Evolutionary conservation across 2,113 vertebrate genomes (phyloP).

Genomic region (Anser cygnoides): DNA sequence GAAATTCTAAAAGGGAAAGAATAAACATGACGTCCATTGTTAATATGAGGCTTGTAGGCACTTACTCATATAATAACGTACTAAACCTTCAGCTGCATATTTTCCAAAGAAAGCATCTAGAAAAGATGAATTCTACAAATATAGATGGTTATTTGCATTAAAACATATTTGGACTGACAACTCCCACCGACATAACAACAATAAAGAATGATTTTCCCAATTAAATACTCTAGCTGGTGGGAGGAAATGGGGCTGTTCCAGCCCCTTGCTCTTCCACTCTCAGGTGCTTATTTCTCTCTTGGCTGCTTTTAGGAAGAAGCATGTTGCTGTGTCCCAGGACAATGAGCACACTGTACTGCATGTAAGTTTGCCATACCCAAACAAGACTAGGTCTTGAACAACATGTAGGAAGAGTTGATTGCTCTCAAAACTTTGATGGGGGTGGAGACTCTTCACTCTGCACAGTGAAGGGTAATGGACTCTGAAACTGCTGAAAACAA

Average conservation of each 20-base stretch:
- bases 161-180: conserved; percentile 51
- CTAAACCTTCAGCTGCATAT: conserved; percentile 37
- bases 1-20: conserved; percentile 47
- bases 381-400: neutral
- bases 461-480: conserved; percentile 33
- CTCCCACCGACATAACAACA: conserved; percentile 33
- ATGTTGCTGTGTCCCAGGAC: neutral
- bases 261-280: neutral
- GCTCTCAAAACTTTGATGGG: neutral
- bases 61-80: conserved; percentile 53
- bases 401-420: neutral
- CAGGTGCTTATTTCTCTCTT: neutral
- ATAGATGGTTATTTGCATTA: conserved; percentile 31
- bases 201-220: neutral
- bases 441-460: conserved; percentile 8
- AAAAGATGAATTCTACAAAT: conserved; percentile 16
- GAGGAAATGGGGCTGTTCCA: neutral
- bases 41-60: conserved; percentile 19
- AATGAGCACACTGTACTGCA: neutral
- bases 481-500: conserved; percentile 52
- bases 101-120: conserved; percentile 20
- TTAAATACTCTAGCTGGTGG: conserved; percentile 11
- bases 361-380: neutral
- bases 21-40: conserved; percentile 46
- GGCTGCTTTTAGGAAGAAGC: neutral